Percentiles rank a stretch among this genome's conserved stretches.
Conservation (phyloP, 2,797 vertebrate species). For the Coracias cyanogaster region DNA sequence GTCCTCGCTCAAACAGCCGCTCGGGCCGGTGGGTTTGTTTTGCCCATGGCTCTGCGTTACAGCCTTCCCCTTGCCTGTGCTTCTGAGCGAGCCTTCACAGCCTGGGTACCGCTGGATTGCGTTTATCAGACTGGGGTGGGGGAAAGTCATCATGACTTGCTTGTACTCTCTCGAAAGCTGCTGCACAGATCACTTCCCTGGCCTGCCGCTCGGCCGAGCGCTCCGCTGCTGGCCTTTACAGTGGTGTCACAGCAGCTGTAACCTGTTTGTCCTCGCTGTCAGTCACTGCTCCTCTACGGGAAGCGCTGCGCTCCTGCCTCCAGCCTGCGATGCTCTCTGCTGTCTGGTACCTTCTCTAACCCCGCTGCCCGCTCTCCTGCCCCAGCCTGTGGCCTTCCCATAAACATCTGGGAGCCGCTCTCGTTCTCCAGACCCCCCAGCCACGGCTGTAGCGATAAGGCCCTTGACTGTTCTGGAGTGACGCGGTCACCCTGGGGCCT, state of each 20-base stretch:
- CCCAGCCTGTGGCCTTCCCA: not conserved
- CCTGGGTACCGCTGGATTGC: not conserved
- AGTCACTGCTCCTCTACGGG: not conserved
- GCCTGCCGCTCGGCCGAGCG: fast-evolving
- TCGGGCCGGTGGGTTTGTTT: not conserved
- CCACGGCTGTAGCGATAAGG: fast-evolving
- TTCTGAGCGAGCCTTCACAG: not conserved
- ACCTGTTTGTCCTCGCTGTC: not conserved
- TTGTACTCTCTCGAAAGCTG: not conserved
- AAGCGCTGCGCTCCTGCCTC: not conserved
- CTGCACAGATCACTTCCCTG: not conserved
- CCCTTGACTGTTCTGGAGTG: fast-evolving
- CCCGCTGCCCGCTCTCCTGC: fast-evolving
- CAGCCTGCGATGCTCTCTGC: fast-evolving
- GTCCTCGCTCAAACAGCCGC: not conserved
- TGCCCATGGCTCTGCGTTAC: not conserved
- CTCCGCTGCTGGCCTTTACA: not conserved
- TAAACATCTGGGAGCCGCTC: not conserved
- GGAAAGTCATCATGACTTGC: not conserved
- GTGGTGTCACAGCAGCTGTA: not conserved
- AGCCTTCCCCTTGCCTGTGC: not conserved
- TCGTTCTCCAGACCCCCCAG: not conserved
- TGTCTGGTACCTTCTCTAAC: not conserved
- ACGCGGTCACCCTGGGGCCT: not conserved
- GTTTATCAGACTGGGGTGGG: not conserved